Base-by-base conservation (phyloP, 2,888 invertebrate genomes). In the Caprella mutica region DNA sequence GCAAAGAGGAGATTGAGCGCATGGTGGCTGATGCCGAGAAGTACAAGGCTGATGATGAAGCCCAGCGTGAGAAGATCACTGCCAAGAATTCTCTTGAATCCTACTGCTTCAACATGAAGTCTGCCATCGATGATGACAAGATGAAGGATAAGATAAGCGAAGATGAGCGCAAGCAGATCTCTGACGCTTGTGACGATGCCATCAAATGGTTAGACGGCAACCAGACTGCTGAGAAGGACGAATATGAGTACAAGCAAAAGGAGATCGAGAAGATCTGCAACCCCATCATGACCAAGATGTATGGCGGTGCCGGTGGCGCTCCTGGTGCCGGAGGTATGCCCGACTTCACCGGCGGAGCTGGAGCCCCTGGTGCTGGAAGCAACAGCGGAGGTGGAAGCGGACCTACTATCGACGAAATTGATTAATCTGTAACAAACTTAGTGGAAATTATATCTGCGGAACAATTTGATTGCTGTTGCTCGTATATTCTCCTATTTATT, bases 201-300 rank as follows among this genome's bases (percentile, higher is more conserved):
- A 85, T 91, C 72, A 83, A 84, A 68, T 86, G 68, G 86, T 85
- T 76, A 75, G 70, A 70, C 48, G 76, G 83, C 44, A 86, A 86
- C 72, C 85, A 86, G 74, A 76, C 89, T 69, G 93, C 91, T 35
- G 92, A 92, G 67, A 91, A 91, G 75, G 91, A 92, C 71, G 92
- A 93, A 75, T 92, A 86, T 69, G 91, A 91, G 72, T 85, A 90
- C 76, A 89, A 92, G 73, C 90, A 91, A 76, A 94, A 94, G 76
- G 93, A 94, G 74, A 73, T 94, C 69, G 93, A 94, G 75, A 79
- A 80, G 58, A 78, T 92, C 48, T 93, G 91, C 81, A 91, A 86
- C 75, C 93, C 93, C 26, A 92, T 94, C 74, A 86, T 94, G 72
- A 89, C 92, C 59, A 93, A 92, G 77, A 74, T 96, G 76, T 92